A percentile compares a stretch with the other conserved stretches of the same genome.
Evolutionary conservation across 2,888 invertebrate species (phyloP).

Genomic region (Thereva unica): DNA sequence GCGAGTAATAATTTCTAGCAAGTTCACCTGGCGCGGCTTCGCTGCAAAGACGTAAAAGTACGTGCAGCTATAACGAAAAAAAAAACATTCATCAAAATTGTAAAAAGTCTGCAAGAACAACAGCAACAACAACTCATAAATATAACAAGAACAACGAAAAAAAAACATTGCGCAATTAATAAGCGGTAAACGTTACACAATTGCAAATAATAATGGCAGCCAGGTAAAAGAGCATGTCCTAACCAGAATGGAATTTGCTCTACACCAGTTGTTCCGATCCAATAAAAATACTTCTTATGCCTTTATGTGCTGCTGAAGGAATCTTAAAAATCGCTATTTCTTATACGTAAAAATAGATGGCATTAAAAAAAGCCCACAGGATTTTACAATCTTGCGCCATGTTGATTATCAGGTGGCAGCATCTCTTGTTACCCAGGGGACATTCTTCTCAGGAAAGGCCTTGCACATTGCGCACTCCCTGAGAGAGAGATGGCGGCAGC

Average conservation of each 20-base stretch:
- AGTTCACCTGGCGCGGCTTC: background rate
- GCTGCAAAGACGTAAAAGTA: constrained; percentile 7
- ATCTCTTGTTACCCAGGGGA: too few relatives aligned
- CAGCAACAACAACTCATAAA: background rate
- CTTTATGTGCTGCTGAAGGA: too few relatives aligned
- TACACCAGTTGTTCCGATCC: background rate
- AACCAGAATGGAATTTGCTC: constrained; percentile 12
- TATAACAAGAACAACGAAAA: constrained; percentile 6
- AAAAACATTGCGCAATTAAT: constrained; percentile 26
- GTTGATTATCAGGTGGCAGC: too few relatives aligned
- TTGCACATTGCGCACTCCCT: too few relatives aligned
- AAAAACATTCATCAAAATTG: too few relatives aligned
- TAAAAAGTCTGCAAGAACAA: constrained; percentile 2
- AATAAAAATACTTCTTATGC: too few relatives aligned
- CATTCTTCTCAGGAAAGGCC: too few relatives aligned
- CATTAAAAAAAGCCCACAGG: too few relatives aligned
- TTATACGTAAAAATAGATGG: too few relatives aligned
- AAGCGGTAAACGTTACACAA: constrained; percentile 24
- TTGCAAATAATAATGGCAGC: constrained; percentile 5
- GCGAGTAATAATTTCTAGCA: constrained; percentile 10
- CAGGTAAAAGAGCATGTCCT: constrained; percentile 14
- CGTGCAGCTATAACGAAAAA: background rate
- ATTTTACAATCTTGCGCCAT: too few relatives aligned
- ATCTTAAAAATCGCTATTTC: too few relatives aligned
- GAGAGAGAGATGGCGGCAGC: too few relatives aligned